phyloP scores from a whole-genome alignment of 1,140 invertebrate species.

The Pectinophora gossypiella region DNA sequence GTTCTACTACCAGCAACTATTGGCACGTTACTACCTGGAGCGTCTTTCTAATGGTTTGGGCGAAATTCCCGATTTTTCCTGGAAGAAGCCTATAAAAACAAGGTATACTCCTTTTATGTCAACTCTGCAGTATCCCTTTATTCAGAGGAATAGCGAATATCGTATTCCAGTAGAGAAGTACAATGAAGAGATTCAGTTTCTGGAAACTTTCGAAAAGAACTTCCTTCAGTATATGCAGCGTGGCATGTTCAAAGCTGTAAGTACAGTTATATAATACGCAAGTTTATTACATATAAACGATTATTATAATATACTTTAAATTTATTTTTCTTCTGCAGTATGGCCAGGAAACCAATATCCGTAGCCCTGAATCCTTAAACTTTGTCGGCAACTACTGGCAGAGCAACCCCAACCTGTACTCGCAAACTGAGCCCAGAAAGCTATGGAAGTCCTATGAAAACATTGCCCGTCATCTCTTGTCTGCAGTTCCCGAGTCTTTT shows the following conservation, averaged over 20 bases:
- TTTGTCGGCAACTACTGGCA: slow-evolving; percentile 22
- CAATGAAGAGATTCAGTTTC: slow-evolving; percentile 42
- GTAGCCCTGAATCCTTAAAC: slow-evolving; percentile 35
- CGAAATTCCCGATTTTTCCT: slow-evolving; percentile 77
- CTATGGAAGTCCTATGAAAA: slow-evolving; percentile 15
- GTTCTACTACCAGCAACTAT: slow-evolving; percentile 78
- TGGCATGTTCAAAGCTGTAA: slow-evolving; percentile 53
- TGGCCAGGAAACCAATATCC: slow-evolving; percentile 59
- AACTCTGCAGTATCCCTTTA: slow-evolving; percentile 36
- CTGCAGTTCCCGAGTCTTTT: slow-evolving; percentile 6
- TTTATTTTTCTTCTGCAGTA: slow-evolving; percentile 32
- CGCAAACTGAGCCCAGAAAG: background rate
- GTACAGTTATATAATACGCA: slow-evolving; percentile 21
- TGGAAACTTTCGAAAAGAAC: slow-evolving; percentile 50
- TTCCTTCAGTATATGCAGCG: slow-evolving; percentile 52
- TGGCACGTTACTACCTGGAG: slow-evolving; percentile 82
- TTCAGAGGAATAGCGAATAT: slow-evolving; percentile 47
- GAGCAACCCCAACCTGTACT: slow-evolving; percentile 15
- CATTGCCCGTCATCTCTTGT: slow-evolving; percentile 16
- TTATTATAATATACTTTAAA: too few relatives aligned
- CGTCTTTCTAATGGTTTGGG: slow-evolving; percentile 79
- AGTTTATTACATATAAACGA: too few relatives aligned
- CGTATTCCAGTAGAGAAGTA: slow-evolving; percentile 39
- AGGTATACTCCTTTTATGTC: slow-evolving; percentile 76
- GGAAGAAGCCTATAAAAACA: slow-evolving; percentile 72